Base-by-base conservation (phyloP, 2,888 invertebrate genomes). In the Pyrrhia umbra region DNA sequence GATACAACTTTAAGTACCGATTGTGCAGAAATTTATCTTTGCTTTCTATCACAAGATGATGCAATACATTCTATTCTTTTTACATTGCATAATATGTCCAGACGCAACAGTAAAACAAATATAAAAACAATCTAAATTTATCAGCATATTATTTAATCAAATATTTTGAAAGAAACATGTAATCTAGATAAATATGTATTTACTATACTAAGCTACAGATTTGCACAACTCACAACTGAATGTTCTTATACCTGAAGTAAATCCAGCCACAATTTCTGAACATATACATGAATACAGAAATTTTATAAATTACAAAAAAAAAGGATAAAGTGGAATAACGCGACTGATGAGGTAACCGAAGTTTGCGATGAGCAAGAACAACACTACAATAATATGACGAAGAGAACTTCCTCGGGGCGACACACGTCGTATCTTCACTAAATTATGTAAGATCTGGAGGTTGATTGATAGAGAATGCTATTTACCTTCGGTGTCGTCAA, bases 381-480 rank as follows among this genome's bases (percentile, higher is more conserved):
- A 76, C 52, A 71, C 62, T 67, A 67, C 66, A 79, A 80, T 78
- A 80, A 79, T 76, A 76, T 71, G 70, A 69, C 62, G 57, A 43
- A 68, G 49, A 40, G 23, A 61, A 62, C 46, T 64, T 65, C 18
- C 49, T 37, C 45, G 62, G 62, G 42, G 57, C 50, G 34, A 16
- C 20, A 30, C 58, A 46, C 42, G 64, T 67, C 63, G 55, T 56
- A 61, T 67, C 75, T 61, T 57, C 51, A 43, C 69, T 79, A 74
- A 80, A 80, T 79, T 79, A 79, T 79, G 66, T 61, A 79, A 57
- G 46, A 66, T 43, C 60, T 59, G 40, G 50, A 69, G 79, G 60
- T 65, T 80, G 74, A 81, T 75, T 79, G 78, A 79, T 79, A 74
- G 70, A 68, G 76, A 80, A 75, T 64, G 55, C 75, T 70, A 70